phyloP scores from a whole-genome alignment of 2,888 invertebrate genomes.

The Apamea anceps region DNA sequence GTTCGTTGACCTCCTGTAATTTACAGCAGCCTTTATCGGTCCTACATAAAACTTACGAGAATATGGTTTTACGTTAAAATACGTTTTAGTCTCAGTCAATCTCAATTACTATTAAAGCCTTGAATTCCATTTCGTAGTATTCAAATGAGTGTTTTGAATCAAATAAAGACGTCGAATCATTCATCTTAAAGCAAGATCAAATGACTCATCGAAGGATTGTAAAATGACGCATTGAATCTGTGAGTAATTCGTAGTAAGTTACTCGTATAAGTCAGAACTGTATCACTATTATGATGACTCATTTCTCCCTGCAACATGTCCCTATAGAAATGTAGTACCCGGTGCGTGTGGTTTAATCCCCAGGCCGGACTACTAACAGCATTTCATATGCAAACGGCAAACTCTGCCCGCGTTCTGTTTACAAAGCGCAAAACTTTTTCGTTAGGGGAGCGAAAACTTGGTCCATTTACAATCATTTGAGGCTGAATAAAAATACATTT shows the following conservation, averaged over 20 bases:
- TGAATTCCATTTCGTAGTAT: conserved; percentile 44
- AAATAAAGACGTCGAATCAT: conserved; percentile 71
- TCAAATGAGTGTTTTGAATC: conserved; percentile 38
- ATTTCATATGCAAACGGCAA: conserved; percentile 82
- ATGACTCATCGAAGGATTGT: conserved; percentile 78
- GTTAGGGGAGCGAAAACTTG: conserved; percentile 72
- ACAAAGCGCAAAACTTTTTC: conserved; percentile 77
- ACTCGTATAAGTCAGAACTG: conserved; percentile 67
- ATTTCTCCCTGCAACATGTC: conserved; percentile 68
- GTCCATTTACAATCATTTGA: conserved; percentile 72
- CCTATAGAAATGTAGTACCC: conserved; percentile 43
- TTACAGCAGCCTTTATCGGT: conserved; percentile 77
- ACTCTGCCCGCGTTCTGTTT: conserved; percentile 75
- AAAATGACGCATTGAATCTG: conserved; percentile 79
- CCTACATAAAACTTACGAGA: conserved; percentile 17
- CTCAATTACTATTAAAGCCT: conserved; percentile 13
- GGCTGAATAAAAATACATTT: conserved; percentile 67
- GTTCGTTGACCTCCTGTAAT: conserved; percentile 85
- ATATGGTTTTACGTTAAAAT: conserved; percentile 25
- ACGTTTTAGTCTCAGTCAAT: neutral
- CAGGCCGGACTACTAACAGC: conserved; percentile 74
- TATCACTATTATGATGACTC: conserved; percentile 75
- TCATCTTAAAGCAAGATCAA: conserved; percentile 71
- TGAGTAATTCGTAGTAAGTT: conserved; percentile 74
- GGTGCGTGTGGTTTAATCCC: conserved; percentile 73